These are phyloP conservation scores for Cataglyphis altisquamis DNA, from an alignment of 2,888 invertebrate species.

Conservation along the genomic window DNA sequence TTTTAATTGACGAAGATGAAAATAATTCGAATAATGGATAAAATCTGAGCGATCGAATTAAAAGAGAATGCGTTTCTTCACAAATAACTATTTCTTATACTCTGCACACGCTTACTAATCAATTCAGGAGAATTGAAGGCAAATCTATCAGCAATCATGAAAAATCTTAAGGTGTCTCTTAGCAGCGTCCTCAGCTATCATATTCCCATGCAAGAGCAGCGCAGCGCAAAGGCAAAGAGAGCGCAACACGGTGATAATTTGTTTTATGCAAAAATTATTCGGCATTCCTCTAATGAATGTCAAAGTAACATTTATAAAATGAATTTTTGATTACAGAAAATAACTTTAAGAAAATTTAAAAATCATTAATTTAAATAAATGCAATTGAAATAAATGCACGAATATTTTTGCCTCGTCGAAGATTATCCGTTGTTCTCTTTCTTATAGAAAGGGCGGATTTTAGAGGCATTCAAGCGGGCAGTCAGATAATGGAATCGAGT, in stretches of 20 bases:
- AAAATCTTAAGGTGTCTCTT: slow-evolving; percentile 83
- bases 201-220: slow-evolving; percentile 81
- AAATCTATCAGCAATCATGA: slow-evolving; percentile 76
- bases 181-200: slow-evolving; percentile 85
- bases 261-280: slow-evolving; percentile 14
- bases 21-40: not conserved
- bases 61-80: not conserved
- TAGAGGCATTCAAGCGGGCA: slow-evolving; percentile 79
- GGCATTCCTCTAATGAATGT: not conserved
- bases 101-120: slow-evolving; percentile 77
- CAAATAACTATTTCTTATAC: slow-evolving; percentile 44
- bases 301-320: not conserved
- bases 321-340: not conserved
- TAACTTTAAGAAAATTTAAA: slow-evolving; percentile 18
- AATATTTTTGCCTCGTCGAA: slow-evolving; percentile 5
- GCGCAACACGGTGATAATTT: slow-evolving; percentile 81
- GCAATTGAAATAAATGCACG: not conserved
- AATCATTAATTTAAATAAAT: slow-evolving; percentile 27
- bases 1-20: not conserved
- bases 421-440: slow-evolving; percentile 33
- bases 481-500: slow-evolving; percentile 78
- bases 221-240: slow-evolving; percentile 80
- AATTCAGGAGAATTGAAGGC: slow-evolving; percentile 76
- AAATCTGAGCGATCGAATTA: not conserved
- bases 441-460: slow-evolving; percentile 70